These are phyloP conservation scores for Homarus americanus DNA, from an alignment of 1,140 invertebrate species.

Conservation along the genomic window DNA sequence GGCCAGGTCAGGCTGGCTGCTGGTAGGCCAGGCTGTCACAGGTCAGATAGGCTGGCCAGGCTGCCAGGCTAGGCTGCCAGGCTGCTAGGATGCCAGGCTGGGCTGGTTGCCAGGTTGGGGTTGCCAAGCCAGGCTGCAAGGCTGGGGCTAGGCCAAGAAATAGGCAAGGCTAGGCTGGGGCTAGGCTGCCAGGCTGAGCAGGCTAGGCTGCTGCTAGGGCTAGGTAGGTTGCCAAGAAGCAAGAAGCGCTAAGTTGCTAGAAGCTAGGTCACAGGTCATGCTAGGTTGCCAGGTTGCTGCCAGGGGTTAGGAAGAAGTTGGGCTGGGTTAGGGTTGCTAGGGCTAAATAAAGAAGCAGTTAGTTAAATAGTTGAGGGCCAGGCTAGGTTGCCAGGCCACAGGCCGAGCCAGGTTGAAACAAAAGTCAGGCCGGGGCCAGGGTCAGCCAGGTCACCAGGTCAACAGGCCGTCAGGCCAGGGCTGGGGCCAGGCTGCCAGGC, in stretches of 20 bases:
- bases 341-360: neutral
- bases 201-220: too few relatives aligned
- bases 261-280: neutral
- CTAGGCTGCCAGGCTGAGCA: constrained; percentile 45
- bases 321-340: neutral
- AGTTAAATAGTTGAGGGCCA: neutral
- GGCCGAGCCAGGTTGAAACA: constrained; percentile 57
- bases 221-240: neutral
- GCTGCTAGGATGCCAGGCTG: constrained; percentile 66
- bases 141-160: constrained; percentile 63
- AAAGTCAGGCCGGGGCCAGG: neutral
- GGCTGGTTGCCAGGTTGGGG: constrained; percentile 51
- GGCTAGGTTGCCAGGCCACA: constrained; percentile 4
- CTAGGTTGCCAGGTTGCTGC: constrained; percentile 17
- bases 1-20: too few relatives aligned
- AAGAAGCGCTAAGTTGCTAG: neutral
- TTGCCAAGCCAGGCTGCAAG: neutral
- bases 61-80: constrained; percentile 32
- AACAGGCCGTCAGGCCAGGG: constrained; percentile 53
- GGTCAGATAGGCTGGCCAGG: too few relatives aligned
- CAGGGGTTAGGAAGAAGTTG: neutral
- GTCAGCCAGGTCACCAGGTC: constrained; percentile 52
- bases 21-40: neutral
- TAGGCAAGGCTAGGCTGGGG: constrained; percentile 38
- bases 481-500: constrained; percentile 71